Percentiles rank a stretch among this genome's conserved stretches.
These are phyloP conservation scores for Tragulus kanchil DNA, from an alignment of 2,113 vertebrate genomes.

Conservation along the genomic window DNA sequence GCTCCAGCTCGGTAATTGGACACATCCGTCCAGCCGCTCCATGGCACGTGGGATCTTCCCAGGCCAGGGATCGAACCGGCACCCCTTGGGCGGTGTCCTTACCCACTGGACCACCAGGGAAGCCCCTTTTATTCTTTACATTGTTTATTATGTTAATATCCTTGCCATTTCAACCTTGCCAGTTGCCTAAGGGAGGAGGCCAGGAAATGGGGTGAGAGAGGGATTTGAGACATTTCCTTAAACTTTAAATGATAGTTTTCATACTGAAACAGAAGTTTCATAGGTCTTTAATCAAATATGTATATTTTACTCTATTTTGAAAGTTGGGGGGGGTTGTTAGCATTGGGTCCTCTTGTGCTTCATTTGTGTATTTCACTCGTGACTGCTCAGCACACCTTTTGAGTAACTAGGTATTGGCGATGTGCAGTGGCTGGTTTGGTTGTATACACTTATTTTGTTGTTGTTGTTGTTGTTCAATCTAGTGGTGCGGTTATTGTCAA, in stretches of 20 bases:
- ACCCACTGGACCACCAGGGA: too few relatives aligned
- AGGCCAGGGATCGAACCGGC: too few relatives aligned
- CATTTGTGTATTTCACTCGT: constrained; percentile 31
- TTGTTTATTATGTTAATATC: constrained; percentile 46
- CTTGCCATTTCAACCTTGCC: neutral
- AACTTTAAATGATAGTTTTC: constrained; percentile 29
- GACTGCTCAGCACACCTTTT: neutral
- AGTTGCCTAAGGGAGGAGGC: neutral
- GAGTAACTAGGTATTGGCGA: neutral
- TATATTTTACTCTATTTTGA: constrained; percentile 28
- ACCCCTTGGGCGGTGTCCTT: too few relatives aligned
- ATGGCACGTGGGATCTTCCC: too few relatives aligned
- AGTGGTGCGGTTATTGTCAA: constrained; percentile 30
- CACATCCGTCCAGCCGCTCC: too few relatives aligned
- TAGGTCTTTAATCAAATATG: constrained; percentile 50
- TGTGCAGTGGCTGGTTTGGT: constrained; percentile 25
- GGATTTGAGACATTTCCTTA: constrained; percentile 30
- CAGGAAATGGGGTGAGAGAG: neutral
- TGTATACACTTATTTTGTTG: constrained; percentile 32
- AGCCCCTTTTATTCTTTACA: constrained; percentile 35
- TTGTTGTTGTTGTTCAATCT: constrained; percentile 54
- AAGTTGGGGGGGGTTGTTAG: neutral
- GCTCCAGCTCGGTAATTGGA: too few relatives aligned
- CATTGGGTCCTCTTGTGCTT: neutral
- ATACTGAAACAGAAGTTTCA: neutral